Conservation (phyloP, 2,797 vertebrate species). For the Babyrousa celebensis region DNA sequence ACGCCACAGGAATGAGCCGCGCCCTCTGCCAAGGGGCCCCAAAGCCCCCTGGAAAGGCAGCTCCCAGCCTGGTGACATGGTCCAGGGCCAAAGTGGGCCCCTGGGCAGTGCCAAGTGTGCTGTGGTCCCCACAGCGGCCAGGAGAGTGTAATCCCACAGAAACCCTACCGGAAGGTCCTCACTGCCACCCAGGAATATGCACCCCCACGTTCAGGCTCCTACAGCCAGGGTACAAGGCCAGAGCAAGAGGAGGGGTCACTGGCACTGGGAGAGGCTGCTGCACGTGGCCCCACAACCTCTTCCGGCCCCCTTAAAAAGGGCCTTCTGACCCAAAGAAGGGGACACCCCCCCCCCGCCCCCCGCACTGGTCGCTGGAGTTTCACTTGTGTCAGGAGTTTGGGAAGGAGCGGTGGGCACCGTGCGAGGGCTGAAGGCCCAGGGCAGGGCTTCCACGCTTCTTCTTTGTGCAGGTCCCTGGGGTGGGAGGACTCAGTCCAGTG, state of each 20-base stretch:
- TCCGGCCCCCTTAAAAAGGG: neutral
- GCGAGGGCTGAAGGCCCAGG: neutral
- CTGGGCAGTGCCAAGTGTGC: neutral
- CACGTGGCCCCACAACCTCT: neutral
- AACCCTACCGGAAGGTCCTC: neutral
- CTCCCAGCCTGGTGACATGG: neutral
- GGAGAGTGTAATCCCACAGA: neutral
- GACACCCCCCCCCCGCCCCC: neutral
- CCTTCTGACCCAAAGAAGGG: neutral
- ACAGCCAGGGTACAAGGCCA: neutral
- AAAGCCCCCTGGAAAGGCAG: constrained; percentile 48
- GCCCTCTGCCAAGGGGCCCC: constrained; percentile 66
- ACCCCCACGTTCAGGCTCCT: neutral
- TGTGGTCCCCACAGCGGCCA: neutral
- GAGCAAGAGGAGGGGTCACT: neutral
- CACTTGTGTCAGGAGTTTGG: neutral
- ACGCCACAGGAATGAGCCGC: constrained; percentile 75
- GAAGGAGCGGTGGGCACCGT: neutral
- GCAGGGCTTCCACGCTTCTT: neutral
- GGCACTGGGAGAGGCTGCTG: neutral
- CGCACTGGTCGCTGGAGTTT: neutral
- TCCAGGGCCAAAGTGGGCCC: neutral
- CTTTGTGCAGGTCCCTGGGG: neutral
- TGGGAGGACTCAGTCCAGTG: neutral
- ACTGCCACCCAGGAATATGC: neutral